These are phyloP conservation scores for Bilobella aurantiaca DNA, from an alignment of 1,140 invertebrate genomes.

Conservation along the genomic window DNA sequence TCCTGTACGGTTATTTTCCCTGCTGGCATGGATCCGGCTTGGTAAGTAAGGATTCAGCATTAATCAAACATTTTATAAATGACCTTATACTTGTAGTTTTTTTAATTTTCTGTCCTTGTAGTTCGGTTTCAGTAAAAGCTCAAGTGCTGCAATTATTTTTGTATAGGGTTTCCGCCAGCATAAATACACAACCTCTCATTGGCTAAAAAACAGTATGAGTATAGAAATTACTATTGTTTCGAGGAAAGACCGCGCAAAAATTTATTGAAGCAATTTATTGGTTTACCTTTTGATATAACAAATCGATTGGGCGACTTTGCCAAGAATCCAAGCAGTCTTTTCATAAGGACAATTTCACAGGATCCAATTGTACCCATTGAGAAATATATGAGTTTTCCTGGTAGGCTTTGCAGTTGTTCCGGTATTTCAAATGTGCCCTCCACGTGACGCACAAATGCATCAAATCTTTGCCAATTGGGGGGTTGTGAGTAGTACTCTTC, in stretches of 20 bases:
- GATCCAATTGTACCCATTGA: constrained; percentile 5
- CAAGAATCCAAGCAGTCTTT: background rate
- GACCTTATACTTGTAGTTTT: no score
- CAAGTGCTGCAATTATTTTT: no score
- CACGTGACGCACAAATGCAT: background rate
- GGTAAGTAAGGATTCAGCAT: no score
- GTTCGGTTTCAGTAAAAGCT: no score
- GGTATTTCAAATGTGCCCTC: background rate
- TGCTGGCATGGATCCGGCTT: no score
- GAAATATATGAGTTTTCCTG: constrained; percentile 5
- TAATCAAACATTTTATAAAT: no score
- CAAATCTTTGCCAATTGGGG: background rate
- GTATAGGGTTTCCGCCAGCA: no score
- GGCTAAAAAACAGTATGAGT: no score
- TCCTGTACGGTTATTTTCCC: no score
- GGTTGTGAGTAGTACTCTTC: background rate
- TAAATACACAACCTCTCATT: no score
- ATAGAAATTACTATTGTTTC: no score
- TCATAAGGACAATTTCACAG: background rate
- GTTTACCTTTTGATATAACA: constrained; percentile 2
- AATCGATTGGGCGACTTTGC: background rate
- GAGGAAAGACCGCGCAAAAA: background rate
- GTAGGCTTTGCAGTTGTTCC: background rate
- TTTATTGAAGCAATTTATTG: background rate
- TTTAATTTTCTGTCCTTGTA: no score